Evolutionary conservation across 2,797 vertebrate species (phyloP).

Genomic region (Helostoma temminkii): DNA sequence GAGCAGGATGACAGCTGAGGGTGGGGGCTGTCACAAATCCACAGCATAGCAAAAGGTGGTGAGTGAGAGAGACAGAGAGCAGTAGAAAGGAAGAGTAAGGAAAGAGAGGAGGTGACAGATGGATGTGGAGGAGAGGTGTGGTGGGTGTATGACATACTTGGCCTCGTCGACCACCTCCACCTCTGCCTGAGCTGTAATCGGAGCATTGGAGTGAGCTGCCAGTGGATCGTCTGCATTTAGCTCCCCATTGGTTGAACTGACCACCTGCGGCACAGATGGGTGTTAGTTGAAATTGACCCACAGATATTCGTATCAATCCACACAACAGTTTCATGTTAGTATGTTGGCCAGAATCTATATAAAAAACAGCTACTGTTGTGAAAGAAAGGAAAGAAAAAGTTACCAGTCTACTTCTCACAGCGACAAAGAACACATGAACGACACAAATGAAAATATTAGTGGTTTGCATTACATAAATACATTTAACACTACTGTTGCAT

Average conservation of each 20-base stretch:
- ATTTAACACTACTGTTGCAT: neutral
- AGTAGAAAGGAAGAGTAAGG: conserved; percentile 18
- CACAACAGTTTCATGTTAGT: neutral
- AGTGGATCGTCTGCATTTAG: conserved; percentile 95
- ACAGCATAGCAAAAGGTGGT: conserved; percentile 37
- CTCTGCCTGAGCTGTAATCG: conserved; percentile 94
- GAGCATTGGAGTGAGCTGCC: conserved; percentile 92
- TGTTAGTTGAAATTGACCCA: conserved; percentile 34
- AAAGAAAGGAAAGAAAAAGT: conserved; percentile 5
- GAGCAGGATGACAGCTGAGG: conserved; percentile 49
- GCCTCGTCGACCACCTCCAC: conserved; percentile 99
- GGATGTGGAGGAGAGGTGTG: conserved; percentile 52
- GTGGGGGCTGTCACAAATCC: conserved; percentile 43
- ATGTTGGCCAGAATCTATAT: neutral
- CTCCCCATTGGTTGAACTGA: conserved; percentile 98
- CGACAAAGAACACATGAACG: conserved; percentile 7
- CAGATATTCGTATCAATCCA: neutral
- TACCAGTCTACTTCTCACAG: conserved; percentile 1
- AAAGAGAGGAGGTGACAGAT: conserved; percentile 58
- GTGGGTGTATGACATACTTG: conserved; percentile 87
- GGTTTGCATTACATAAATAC: neutral
- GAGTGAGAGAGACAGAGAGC: conserved; percentile 15
- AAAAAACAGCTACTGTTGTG: conserved; percentile 11
- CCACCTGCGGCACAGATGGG: conserved; percentile 87
- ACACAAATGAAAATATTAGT: neutral